Evolutionary conservation across 2,797 vertebrate species (phyloP).

Genomic region (Philypnodon macrostomus): DNA sequence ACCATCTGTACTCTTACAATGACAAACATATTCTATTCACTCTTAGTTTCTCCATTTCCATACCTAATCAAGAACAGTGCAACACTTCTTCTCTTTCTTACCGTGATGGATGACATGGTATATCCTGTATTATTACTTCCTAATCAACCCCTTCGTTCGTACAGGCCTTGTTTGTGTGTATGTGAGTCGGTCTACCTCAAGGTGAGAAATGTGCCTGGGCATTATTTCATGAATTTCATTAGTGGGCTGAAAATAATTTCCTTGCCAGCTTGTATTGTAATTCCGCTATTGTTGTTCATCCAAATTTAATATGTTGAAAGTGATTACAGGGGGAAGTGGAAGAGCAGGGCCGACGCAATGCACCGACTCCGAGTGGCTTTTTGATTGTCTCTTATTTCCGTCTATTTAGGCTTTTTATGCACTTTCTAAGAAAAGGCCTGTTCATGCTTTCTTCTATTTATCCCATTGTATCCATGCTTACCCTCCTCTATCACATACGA

Average conservation of each 20-base stretch:
- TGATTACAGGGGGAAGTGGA: conserved; percentile 43
- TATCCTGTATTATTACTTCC: conserved; percentile 49
- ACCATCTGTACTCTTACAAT: conserved; percentile 8
- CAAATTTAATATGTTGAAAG: conserved; percentile 69
- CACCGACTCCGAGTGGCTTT: conserved; percentile 17
- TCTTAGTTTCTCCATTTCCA: conserved; percentile 24
- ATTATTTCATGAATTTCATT: conserved; percentile 72
- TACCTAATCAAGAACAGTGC: conserved; percentile 46
- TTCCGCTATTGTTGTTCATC: conserved; percentile 66
- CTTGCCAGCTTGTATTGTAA: conserved; percentile 58
- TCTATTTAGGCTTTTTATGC: conserved; percentile 5
- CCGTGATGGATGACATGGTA: conserved; percentile 42
- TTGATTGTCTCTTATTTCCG: conserved; percentile 9
- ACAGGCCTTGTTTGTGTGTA: conserved; percentile 13
- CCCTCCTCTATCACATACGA: conserved; percentile 29
- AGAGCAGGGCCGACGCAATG: conserved; percentile 9
- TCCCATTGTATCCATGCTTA: conserved; percentile 7
- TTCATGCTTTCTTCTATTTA: conserved; percentile 31
- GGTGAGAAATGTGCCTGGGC: conserved; percentile 44
- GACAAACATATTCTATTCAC: conserved; percentile 21
- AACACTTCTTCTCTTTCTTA: conserved; percentile 32
- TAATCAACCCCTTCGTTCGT: conserved; percentile 56
- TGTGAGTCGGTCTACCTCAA: conserved; percentile 27
- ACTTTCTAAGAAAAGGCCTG: conserved; percentile 22
- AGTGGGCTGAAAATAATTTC: conserved; percentile 67